phyloP scores from a whole-genome alignment of 1,140 invertebrate species.

The Trachymyrmex cornetzi region DNA sequence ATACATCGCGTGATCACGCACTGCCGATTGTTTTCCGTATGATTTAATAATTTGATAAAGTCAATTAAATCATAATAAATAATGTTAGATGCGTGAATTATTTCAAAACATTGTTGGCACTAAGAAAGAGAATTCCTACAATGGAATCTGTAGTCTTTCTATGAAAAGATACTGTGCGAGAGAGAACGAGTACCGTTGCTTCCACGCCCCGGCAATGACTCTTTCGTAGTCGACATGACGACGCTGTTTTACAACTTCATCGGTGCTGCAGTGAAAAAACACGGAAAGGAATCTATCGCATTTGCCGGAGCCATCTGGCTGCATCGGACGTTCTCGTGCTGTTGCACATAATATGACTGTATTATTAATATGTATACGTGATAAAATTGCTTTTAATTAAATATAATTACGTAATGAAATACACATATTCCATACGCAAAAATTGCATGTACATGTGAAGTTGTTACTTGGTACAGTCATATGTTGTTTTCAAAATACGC shows the following conservation, averaged over 20 bases:
- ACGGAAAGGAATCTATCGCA: constrained; percentile 58
- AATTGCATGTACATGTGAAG: neutral
- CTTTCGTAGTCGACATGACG: constrained; percentile 64
- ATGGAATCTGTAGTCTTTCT: constrained; percentile 53
- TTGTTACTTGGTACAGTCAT: no score
- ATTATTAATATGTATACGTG: neutral
- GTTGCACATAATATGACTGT: neutral
- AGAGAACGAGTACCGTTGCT: constrained; percentile 69
- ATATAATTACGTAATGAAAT: constrained; percentile 24
- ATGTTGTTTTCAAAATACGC: neutral
- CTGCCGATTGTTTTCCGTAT: constrained; percentile 7
- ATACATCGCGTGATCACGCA: neutral
- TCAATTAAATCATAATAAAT: neutral
- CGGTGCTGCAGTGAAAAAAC: constrained; percentile 9
- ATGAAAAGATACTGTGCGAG: constrained; percentile 56
- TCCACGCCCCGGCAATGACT: constrained; percentile 66
- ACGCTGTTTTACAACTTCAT: constrained; percentile 64
- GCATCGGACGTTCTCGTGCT: neutral
- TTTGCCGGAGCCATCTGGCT: constrained; percentile 28
- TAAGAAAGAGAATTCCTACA: constrained; percentile 2
- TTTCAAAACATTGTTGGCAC: constrained; percentile 7
- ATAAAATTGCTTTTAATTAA: constrained; percentile 39
- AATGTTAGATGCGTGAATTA: constrained; percentile 54
- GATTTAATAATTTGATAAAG: neutral
- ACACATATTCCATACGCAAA: neutral